Evolutionary conservation across 2,797 vertebrate genomes (phyloP), one percentile per base, ranked within the genome.

Genomic region (Pipistrellus nathusii): DNA sequence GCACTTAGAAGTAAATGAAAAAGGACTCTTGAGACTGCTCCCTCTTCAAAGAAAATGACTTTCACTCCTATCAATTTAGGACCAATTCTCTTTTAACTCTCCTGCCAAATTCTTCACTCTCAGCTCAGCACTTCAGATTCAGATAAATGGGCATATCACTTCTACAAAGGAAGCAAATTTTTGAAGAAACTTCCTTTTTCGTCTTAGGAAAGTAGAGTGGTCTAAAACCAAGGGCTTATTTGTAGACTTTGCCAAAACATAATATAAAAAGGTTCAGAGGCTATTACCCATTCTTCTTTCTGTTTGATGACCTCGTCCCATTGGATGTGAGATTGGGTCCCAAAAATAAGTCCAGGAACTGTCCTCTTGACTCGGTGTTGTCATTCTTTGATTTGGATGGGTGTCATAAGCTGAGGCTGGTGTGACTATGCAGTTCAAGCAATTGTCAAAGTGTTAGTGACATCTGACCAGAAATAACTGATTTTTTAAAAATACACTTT

Each of bases 251-350:
- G 17, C 55, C 77, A 83, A 91, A 78, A 21, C 5, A 82, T 3
- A 48, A 17, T 32, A 68, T 5, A 86, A 44, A 51, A 90, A 66
- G 25, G 46, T 12, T 96, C 78, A 76, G 66, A 91, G 53, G 23
- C 13, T 72, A 96, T 97, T 96, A 96, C 96, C 96, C 48, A 93
- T 96, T 18, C 17, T 89, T 88, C 77, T 64, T 93, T 88, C 94
- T 78, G 94, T 95, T 69, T 90, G 95, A 87, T 95, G 96, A 86
- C 32, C 90, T 82, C 5, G 91, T 91, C 88, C 91, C 91, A 93
- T 72, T 69, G 96, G 88, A 84, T 97, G 95, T 69, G 97, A 97
- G 55, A 95, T 23, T 44, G 92, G 93, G 55, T 95, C 62, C 11
- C 73, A 90, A 85, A 88, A 85, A 46, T 93, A 75, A 27, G 89